These are phyloP conservation scores for Peromyscus leucopus DNA, from an alignment of 2,113 vertebrate genomes.

Conservation along the genomic window DNA sequence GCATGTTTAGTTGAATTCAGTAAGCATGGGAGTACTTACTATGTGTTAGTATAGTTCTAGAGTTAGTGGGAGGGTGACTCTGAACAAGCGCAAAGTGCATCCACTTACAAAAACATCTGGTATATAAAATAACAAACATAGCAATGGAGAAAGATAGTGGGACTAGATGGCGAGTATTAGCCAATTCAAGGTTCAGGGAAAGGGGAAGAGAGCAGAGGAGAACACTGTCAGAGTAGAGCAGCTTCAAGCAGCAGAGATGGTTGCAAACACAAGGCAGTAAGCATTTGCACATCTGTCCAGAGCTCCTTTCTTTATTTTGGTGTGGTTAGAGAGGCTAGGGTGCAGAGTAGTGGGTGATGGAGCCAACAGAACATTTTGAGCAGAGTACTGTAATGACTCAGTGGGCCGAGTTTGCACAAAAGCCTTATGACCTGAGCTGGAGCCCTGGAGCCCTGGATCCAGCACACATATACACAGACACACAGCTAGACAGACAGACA, in stretches of 20 bases:
- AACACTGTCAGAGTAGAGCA: constrained; percentile 4
- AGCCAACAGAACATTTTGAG: background rate
- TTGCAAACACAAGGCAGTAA: background rate
- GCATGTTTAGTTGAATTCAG: background rate
- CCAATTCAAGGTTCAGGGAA: constrained; percentile 45
- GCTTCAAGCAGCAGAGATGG: background rate
- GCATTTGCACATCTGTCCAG: background rate
- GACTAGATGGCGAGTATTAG: background rate
- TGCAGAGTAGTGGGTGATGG: background rate
- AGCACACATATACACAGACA: background rate
- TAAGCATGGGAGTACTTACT: background rate
- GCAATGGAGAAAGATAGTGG: background rate
- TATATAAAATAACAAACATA: background rate
- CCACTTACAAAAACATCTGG: background rate
- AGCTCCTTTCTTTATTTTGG: background rate
- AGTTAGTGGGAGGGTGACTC: background rate
- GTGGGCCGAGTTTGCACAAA: background rate
- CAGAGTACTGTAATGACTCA: background rate
- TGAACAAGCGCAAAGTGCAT: background rate
- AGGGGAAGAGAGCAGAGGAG: background rate
- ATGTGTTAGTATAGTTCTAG: background rate
- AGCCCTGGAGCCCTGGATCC: background rate
- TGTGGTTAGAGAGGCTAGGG: background rate
- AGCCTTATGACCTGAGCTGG: background rate
- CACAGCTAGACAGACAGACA: background rate